Evolutionary conservation across 2,113 vertebrate species (phyloP), one percentile per base, ranked within the genome.

Genomic region (Callospermophilus lateralis): DNA sequence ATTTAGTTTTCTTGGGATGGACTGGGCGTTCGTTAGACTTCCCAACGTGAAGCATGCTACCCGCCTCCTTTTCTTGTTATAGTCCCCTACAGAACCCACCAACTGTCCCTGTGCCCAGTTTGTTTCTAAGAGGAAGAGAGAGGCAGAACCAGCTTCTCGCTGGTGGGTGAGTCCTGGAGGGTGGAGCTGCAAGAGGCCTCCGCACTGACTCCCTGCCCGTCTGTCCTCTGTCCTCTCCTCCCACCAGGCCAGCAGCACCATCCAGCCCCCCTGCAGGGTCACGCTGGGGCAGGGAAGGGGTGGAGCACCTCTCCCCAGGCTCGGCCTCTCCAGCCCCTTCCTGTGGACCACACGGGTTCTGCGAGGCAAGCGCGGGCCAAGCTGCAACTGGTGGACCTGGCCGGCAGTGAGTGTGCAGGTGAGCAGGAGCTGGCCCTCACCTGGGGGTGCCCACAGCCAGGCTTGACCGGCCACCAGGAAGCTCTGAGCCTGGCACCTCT

Each of bases 311-410:
- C 92, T 68, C 6, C 0, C 30, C 1, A 0, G 20, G 34, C 32
- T 11, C n/a, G 5, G 0, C 28, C 97, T 96, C 11, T 65, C 84
- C 92, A 30, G 95, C 3, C 63, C 39, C 73, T 88, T 79, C 28
- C 98, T 58, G 24, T 42, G 39, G 30, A 97, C 51, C 76, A 74
- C 17, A 6, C 16, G 4, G 97, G 96, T 55, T 94, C 39, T 39
- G 9, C 0, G 0, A 97, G 93, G 45, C 97, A 94, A 19, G 97
- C 98, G 95, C 98, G 45, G 95, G 98, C 99, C 7, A 98, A 98
- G 88, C 96, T 99, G 96, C 99, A 99, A 97, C 98, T 99, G 83
- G 99, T 99, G 97, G 99, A 99, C 97, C 98, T 99, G 97, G 99
- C 99, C 0, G 99, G 99, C 48, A 99, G 99, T 0, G 99, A 99